Conservation (phyloP, 2,797 vertebrate genomes). For the Ceyx erithaca region DNA sequence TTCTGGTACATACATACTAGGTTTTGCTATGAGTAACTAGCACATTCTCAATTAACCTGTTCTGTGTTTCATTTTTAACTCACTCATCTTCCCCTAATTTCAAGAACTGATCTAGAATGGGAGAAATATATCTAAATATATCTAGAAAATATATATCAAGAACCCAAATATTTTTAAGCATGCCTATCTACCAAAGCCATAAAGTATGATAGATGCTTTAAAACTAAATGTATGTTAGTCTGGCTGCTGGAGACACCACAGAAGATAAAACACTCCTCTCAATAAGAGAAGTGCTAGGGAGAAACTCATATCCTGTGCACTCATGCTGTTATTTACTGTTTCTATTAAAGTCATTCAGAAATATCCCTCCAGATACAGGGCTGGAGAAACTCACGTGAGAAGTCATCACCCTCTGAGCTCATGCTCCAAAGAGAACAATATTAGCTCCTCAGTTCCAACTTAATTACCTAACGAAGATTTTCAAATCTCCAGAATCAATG, state of each 20-base stretch:
- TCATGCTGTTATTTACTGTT: slow-evolving; percentile 32
- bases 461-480: neutral
- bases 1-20: neutral
- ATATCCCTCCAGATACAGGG: neutral
- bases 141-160: neutral
- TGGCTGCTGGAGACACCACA: neutral
- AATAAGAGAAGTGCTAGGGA: neutral
- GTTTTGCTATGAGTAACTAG: neutral
- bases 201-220: neutral
- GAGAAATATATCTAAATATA: no score
- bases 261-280: slow-evolving; percentile 34
- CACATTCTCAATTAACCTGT: neutral
- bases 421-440: neutral
- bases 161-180: slow-evolving; percentile 31
- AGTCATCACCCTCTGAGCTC: neutral
- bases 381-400: neutral
- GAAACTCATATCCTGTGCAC: slow-evolving; percentile 12
- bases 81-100: neutral
- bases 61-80: neutral
- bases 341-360: slow-evolving; percentile 33
- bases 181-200: neutral
- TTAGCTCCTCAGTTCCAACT: neutral
- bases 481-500: neutral
- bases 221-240: slow-evolving; percentile 1
- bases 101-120: neutral